Evolutionary conservation across 1,140 invertebrate species (phyloP).

Genomic region (Proctacanthus coquilletti): DNA sequence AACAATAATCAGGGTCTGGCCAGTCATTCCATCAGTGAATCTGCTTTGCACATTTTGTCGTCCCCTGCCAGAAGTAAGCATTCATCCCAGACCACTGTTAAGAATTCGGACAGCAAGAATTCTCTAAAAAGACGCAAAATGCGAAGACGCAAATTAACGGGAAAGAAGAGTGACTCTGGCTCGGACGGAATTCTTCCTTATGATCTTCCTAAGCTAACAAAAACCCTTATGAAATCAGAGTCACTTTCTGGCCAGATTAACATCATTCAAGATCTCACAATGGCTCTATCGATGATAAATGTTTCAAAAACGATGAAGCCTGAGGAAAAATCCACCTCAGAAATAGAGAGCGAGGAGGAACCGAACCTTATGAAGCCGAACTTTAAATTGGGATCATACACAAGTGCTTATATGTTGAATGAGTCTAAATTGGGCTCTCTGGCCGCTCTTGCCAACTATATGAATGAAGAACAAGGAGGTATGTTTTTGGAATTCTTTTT

Average conservation of each 20-base stretch:
- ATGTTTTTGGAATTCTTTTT: too few species aligned
- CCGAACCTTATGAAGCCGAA: conserved; percentile 33
- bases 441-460: conserved; percentile 25
- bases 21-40: conserved; percentile 69
- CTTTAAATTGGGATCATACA: conserved; percentile 42
- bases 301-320: conserved; percentile 15
- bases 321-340: conserved; percentile 33
- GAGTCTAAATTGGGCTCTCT: conserved; percentile 20
- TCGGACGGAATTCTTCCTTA: conserved; percentile 29
- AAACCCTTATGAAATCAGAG: conserved; percentile 20
- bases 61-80: conserved; percentile 20
- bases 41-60: conserved; percentile 56
- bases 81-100: conserved; percentile 23
- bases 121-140: conserved; percentile 47
- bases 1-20: conserved; percentile 25
- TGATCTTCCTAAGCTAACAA: conserved; percentile 21
- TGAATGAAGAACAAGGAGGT: conserved; percentile 22
- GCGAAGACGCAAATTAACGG: conserved; percentile 37
- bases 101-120: conserved; percentile 30
- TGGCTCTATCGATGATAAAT: conserved; percentile 15
- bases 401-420: conserved; percentile 19
- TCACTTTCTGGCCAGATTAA: conserved; percentile 32
- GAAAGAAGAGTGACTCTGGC: conserved; percentile 41
- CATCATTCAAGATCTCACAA: conserved; percentile 7
- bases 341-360: conserved; percentile 34